phyloP scores from a whole-genome alignment of 2,797 vertebrate genomes.

The Limosa lapponica region DNA sequence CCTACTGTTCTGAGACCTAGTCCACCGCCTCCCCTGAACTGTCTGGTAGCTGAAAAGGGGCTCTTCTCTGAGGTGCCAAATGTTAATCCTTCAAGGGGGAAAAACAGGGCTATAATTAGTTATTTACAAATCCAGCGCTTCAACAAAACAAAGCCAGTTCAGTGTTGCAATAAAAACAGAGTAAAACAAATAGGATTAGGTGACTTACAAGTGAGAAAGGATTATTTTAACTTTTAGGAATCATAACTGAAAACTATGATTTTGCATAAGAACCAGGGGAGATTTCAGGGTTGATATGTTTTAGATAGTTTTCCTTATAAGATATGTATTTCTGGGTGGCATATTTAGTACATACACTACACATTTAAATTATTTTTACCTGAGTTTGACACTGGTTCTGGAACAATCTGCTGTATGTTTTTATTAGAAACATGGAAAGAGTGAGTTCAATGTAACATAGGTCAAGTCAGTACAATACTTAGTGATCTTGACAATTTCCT shows the following conservation, averaged over 20 bases:
- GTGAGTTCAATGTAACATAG: constrained; percentile 60
- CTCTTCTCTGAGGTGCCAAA: background rate
- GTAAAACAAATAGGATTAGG: background rate
- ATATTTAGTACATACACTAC: background rate
- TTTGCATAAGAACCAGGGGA: background rate
- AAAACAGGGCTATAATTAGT: constrained; percentile 13
- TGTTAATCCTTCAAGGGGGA: background rate
- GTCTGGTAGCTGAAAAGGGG: background rate
- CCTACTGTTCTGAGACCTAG: background rate
- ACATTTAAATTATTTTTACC: constrained; percentile 59
- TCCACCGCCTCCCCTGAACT: background rate
- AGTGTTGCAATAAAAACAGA: background rate
- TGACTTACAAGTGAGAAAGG: background rate
- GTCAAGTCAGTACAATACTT: constrained; percentile 62
- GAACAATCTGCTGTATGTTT: constrained; percentile 65
- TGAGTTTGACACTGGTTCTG: constrained; percentile 65
- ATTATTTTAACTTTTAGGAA: background rate
- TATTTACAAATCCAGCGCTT: background rate
- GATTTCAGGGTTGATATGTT: background rate
- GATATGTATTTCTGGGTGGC: background rate
- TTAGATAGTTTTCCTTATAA: background rate
- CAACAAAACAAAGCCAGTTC: background rate
- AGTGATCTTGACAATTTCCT: constrained; percentile 72
- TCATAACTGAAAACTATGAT: background rate
- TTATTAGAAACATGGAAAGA: constrained; percentile 73